Evolutionary conservation across 2,888 invertebrate species (phyloP).

Genomic region (Seira sanloemensis): DNA sequence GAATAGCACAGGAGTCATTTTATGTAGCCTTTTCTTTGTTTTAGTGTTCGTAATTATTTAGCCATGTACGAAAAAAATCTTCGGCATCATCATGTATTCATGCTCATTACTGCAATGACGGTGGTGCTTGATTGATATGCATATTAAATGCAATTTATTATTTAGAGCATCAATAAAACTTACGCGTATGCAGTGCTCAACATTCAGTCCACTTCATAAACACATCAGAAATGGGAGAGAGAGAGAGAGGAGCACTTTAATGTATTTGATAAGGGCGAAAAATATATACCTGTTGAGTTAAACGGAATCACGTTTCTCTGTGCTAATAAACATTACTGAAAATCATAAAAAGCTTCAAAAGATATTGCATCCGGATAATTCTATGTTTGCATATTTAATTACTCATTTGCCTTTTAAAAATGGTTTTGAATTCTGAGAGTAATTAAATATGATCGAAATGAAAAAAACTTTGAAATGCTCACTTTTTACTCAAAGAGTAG

Average conservation of each 20-base stretch:
- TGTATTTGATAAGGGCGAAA: too few species aligned
- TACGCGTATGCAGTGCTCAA: background rate
- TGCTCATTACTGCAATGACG: background rate
- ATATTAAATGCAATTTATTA: background rate
- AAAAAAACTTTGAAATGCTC: too few species aligned
- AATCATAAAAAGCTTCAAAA: too few species aligned
- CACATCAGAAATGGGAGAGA: background rate
- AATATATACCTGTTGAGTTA: too few species aligned
- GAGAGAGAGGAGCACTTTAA: too few species aligned
- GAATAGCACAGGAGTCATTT: background rate
- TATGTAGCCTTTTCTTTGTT: background rate
- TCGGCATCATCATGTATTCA: background rate
- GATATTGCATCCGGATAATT: too few species aligned
- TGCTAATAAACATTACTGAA: too few species aligned
- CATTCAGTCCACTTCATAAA: background rate
- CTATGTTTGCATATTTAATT: background rate
- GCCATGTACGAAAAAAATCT: background rate
- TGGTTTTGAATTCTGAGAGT: too few species aligned
- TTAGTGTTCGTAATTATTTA: background rate
- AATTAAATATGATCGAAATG: too few species aligned
- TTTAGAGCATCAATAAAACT: background rate
- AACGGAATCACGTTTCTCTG: too few species aligned
- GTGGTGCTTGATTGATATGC: background rate
- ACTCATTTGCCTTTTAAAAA: background rate
- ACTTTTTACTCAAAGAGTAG: too few species aligned